Evolutionary conservation across 2,797 vertebrate species (phyloP).

Genomic region (Ceryle rudis): DNA sequence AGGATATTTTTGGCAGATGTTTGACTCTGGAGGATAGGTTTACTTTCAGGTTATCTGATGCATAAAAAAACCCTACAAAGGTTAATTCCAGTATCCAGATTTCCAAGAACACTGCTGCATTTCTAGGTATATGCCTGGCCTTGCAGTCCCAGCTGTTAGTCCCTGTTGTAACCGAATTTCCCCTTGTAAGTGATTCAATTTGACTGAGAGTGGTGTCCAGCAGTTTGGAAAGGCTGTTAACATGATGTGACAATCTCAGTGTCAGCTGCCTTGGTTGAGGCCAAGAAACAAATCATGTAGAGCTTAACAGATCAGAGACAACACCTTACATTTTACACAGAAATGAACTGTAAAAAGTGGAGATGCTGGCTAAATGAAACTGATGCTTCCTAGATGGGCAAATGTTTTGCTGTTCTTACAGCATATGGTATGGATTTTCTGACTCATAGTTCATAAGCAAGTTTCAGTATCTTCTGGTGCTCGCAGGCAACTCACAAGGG

Average conservation of each 20-base stretch:
- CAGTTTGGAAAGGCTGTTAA: conserved; percentile 22
- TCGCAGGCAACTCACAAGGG: no score
- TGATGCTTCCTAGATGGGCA: background rate
- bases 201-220: background rate
- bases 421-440: no score
- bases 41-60: background rate
- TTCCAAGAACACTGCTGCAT: background rate
- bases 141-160: background rate
- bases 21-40: background rate
- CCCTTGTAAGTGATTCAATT: background rate
- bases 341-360: background rate
- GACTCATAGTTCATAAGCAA: no score
- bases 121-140: background rate
- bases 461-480: no score
- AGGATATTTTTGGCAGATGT: background rate
- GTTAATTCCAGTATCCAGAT: background rate
- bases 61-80: background rate
- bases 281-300: conserved; percentile 6
- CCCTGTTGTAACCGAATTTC: background rate
- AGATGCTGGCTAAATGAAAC: background rate
- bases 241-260: background rate
- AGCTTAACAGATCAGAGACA: background rate
- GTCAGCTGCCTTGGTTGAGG: background rate
- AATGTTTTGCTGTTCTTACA: conserved; percentile 3
- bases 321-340: background rate